Evolutionary conservation across 37 sponge, comb jelly and placozoan species (phyloP).

Genomic region (Chondrosia reniformis): DNA sequence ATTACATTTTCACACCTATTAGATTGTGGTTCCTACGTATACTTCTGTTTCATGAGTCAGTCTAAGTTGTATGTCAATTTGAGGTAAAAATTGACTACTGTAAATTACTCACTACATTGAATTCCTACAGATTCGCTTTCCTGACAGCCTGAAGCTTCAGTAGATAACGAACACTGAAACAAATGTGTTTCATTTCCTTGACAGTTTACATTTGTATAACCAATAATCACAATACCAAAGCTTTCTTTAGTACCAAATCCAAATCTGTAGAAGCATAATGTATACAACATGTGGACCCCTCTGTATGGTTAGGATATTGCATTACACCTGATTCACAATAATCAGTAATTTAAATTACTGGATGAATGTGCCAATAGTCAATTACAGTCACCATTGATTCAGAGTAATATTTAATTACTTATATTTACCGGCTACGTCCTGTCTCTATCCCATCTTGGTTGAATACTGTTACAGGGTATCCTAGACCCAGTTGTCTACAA

Average conservation of each 20-base stretch:
- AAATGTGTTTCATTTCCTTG: not conserved
- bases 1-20: too few relatives aligned
- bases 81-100: too few relatives aligned
- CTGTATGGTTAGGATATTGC: not conserved
- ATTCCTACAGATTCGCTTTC: not conserved
- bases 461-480: not conserved
- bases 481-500: slow-evolving; percentile 22
- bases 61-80: too few relatives aligned
- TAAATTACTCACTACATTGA: slow-evolving; percentile 13
- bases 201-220: not conserved
- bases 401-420: too few relatives aligned
- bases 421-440: too few relatives aligned
- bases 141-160: not conserved
- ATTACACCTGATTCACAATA: not conserved
- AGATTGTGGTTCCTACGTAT: too few relatives aligned
- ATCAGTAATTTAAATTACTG: not conserved
- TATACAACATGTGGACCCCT: not conserved
- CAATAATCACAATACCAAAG: not conserved
- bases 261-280: not conserved
- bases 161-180: not conserved
- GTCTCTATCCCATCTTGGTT: not conserved
- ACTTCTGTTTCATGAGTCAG: too few relatives aligned
- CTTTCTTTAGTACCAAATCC: too few relatives aligned
- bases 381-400: too few relatives aligned
- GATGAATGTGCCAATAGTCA: too few relatives aligned